Conservation (phyloP, 2,113 vertebrate genomes). For the Pipa parva region DNA sequence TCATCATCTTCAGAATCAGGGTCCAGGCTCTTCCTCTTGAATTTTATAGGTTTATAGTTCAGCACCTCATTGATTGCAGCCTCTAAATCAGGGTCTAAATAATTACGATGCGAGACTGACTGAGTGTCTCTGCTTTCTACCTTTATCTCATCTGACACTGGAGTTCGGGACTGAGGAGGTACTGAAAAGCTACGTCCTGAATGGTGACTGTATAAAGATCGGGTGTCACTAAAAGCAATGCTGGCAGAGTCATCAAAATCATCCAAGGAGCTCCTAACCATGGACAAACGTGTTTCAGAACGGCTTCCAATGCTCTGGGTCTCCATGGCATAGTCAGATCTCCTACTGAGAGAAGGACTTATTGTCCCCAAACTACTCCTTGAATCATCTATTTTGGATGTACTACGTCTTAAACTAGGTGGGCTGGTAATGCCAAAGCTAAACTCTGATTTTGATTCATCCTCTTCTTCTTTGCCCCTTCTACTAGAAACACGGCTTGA, state of each 20-base stretch:
- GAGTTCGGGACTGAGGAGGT: slow-evolving; percentile 70
- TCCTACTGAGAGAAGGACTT: slow-evolving; percentile 61
- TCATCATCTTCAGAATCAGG: slow-evolving; percentile 64
- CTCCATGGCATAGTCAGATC: slow-evolving; percentile 50
- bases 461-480: slow-evolving; percentile 61
- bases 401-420: slow-evolving; percentile 56
- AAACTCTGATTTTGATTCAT: slow-evolving; percentile 67
- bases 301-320: slow-evolving; percentile 65
- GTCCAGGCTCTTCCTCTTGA: slow-evolving; percentile 73
- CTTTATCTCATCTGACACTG: slow-evolving; percentile 46
- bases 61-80: slow-evolving; percentile 91
- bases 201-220: slow-evolving; percentile 70
- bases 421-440: slow-evolving; percentile 73
- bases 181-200: slow-evolving; percentile 82
- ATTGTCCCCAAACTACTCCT: slow-evolving; percentile 47
- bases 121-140: slow-evolving; percentile 52
- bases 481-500: slow-evolving; percentile 71
- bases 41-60: slow-evolving; percentile 78
- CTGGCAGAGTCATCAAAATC: slow-evolving; percentile 73
- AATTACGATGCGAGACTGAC: slow-evolving; percentile 71
- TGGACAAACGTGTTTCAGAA: slow-evolving; percentile 68
- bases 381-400: slow-evolving; percentile 59
- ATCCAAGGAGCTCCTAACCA: slow-evolving; percentile 70
- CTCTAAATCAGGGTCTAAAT: slow-evolving; percentile 89
- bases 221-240: slow-evolving; percentile 63